Percentiles rank a stretch among this genome's conserved stretches.
Evolutionary conservation across 2,113 vertebrate species (phyloP).

Genomic region (Anseranas semipalmata): DNA sequence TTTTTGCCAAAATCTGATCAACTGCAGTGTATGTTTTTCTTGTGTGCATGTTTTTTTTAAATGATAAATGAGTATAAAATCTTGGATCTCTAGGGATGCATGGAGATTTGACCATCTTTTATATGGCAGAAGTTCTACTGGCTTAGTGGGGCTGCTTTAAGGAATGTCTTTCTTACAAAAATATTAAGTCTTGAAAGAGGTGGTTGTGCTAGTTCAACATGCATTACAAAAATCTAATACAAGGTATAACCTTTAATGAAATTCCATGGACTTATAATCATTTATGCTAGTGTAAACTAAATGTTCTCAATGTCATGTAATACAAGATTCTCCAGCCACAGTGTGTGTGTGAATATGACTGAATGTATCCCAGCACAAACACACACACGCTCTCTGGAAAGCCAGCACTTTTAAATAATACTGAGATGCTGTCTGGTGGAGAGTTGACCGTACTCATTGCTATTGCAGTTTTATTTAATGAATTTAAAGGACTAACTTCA

Average conservation of each 20-base stretch:
- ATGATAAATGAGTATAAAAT: not conserved
- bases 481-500: not conserved
- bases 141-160: not conserved
- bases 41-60: not conserved
- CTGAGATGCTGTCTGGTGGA: not conserved
- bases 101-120: not conserved
- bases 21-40: not conserved
- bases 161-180: not conserved
- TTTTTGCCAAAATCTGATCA: not conserved
- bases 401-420: not conserved
- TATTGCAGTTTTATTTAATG: not conserved
- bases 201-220: not conserved
- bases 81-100: not conserved
- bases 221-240: not conserved
- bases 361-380: not conserved
- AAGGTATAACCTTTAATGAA: not conserved
- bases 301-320: not conserved
- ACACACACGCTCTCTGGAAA: not conserved
- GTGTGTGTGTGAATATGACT: too few relatives aligned
- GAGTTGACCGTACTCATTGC: fast-evolving
- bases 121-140: not conserved
- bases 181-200: not conserved
- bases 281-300: not conserved
- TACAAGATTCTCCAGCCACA: not conserved
- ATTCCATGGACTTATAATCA: not conserved